Evolutionary conservation across 2,113 vertebrate species (phyloP).

Genomic region (Saguinus imperator): DNA sequence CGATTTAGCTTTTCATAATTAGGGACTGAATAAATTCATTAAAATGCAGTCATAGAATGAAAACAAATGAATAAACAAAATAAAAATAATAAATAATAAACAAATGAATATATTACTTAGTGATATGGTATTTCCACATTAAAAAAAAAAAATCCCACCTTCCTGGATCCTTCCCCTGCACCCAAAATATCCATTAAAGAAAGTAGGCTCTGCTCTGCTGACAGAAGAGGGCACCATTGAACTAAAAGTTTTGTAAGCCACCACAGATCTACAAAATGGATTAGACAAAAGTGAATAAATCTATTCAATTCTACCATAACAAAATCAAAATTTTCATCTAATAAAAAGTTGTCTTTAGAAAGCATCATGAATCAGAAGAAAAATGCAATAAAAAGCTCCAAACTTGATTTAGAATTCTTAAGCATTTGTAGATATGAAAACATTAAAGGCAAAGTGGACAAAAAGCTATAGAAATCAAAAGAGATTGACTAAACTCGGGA

Average conservation of each 20-base stretch:
- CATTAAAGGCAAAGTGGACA: background rate
- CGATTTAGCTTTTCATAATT: background rate
- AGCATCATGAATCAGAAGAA: background rate
- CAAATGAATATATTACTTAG: background rate
- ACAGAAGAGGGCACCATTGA: conserved; percentile 77
- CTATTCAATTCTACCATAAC: background rate
- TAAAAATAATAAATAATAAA: background rate
- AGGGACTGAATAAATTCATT: background rate
- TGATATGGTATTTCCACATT: background rate
- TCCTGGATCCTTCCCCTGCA: no score
- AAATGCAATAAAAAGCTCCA: background rate
- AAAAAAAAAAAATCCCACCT: background rate
- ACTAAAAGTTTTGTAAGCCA: conserved; percentile 56
- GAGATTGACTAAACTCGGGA: background rate
- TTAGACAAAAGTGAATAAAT: background rate
- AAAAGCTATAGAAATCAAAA: background rate
- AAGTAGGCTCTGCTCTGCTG: conserved; percentile 12
- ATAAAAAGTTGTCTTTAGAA: background rate
- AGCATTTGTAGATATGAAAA: conserved; percentile 31
- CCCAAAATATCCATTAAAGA: background rate
- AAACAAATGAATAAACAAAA: background rate
- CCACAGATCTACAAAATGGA: background rate
- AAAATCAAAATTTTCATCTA: background rate
- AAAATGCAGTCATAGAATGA: background rate
- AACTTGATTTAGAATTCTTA: conserved; percentile 7